Base-by-base conservation (phyloP, 64 coral and sea anemone species). In the Anthopleura sola region DNA sequence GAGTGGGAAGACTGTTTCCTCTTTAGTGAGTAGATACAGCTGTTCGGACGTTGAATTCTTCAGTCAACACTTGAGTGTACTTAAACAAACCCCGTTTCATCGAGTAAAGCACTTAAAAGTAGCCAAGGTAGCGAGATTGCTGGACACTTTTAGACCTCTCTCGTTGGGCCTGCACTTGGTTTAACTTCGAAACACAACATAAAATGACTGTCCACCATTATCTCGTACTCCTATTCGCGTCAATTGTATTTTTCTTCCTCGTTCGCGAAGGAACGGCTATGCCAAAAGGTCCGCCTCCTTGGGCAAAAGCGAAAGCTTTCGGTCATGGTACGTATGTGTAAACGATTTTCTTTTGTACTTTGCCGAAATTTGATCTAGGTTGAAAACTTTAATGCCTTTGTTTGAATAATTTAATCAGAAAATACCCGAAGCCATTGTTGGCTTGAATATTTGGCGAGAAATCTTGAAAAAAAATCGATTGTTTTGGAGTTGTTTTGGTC, bases 61-160 rank as follows among this genome's bases (percentile, higher is more conserved):
- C 76, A 48, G 76, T 79, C 76, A 79, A 79, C 76, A 79, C 76
- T 79, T 26, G 37, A 79, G 5, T 46, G 44, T 79, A 79, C 37
- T 79, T 46, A 79, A 79, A 79, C 18, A 79, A 44, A 79, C 18
- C 44, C 4, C 37, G 39, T 62, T 79, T 79, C 76, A 79, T 19
- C 13, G 21, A 17, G 15, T 79, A 79, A 48, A 3, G 5, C 37
- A 48, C 39, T 33, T 32, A n/a, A 71, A 66, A 71, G 13, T 31
- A 28, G 31, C 29, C 4, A 5, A 71, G 26, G 23, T 1, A 71
- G 66, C 1, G 66, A 31, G 8, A 3, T 71, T 16, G 10, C 14
- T 12, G n/a, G 0, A 11, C 28, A 34, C 13, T 71, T 34, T 32
- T 71, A 34, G 58, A 62, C 9, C 8, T 26, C 55, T 4, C 55